Evolutionary conservation across 2,113 vertebrate species (phyloP).

Genomic region (Symphodus melops): DNA sequence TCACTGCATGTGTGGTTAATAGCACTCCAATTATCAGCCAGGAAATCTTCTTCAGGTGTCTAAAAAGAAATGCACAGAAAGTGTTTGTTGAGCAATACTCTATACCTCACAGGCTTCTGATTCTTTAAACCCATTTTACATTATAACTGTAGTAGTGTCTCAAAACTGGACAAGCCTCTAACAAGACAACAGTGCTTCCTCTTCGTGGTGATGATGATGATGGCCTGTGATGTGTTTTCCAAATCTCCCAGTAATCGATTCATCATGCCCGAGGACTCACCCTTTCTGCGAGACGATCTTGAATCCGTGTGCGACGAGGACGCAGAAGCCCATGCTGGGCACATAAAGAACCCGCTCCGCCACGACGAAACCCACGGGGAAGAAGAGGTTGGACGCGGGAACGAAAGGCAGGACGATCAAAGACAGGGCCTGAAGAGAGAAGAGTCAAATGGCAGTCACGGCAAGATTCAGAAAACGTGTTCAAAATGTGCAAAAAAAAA

Average conservation of each 20-base stretch:
- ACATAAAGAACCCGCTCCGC: constrained; percentile 97
- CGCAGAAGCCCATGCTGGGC: constrained; percentile 99
- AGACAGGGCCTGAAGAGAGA: constrained; percentile 89
- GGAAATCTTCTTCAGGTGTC: constrained; percentile 89
- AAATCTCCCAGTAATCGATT: background rate
- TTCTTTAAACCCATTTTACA: background rate
- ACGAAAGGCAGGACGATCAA: constrained; percentile 95
- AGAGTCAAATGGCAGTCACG: background rate
- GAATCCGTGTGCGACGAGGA: constrained; percentile 95
- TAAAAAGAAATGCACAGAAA: constrained; percentile 59
- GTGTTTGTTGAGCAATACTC: background rate
- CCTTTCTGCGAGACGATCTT: constrained; percentile 88
- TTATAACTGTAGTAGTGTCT: no score
- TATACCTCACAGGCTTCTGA: no score
- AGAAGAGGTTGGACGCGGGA: constrained; percentile 98
- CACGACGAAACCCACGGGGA: constrained; percentile 98
- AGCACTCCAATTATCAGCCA: constrained; percentile 91
- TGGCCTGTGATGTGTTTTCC: no score
- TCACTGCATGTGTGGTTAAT: constrained; percentile 91
- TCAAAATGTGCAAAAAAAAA: no score
- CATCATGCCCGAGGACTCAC: constrained; percentile 73
- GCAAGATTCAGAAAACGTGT: background rate
- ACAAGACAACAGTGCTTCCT: no score
- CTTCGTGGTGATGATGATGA: no score
- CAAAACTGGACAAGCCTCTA: no score